These are phyloP conservation scores for Agrypnia vestita DNA, from an alignment of 1,140 invertebrate genomes.

Conservation along the genomic window DNA sequence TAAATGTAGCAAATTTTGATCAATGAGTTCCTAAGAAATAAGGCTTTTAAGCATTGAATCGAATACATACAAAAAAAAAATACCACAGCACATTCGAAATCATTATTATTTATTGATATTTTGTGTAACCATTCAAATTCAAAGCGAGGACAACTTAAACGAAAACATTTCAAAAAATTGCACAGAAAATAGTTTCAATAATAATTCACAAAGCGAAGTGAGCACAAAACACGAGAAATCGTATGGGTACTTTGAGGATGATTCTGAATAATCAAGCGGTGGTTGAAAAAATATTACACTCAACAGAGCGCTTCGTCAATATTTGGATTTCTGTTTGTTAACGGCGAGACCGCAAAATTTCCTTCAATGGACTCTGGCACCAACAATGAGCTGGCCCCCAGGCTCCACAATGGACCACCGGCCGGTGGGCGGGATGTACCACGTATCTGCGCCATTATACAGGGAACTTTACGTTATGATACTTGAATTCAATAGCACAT, in stretches of 20 bases:
- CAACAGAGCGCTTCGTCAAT: slow-evolving; percentile 46
- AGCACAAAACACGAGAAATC: background rate
- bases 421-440: slow-evolving; percentile 30
- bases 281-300: slow-evolving; percentile 7
- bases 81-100: background rate
- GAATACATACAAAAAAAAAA: no score
- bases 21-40: background rate
- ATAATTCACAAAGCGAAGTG: background rate
- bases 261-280: slow-evolving; percentile 35
- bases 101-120: background rate
- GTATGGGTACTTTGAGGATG: background rate
- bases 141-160: background rate
- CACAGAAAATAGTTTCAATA: slow-evolving; percentile 1
- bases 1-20: no score
- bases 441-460: background rate
- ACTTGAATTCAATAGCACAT: slow-evolving; percentile 25
- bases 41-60: background rate
- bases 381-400: slow-evolving; percentile 47
- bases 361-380: slow-evolving; percentile 16
- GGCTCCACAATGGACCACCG: slow-evolving; percentile 42
- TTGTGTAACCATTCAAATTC: background rate
- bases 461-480: slow-evolving; percentile 28
- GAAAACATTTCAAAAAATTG: slow-evolving; percentile 22
- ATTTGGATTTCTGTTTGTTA: slow-evolving; percentile 53
- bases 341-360: slow-evolving; percentile 48